A percentile compares a stretch with the other conserved stretches of the same genome.
Evolutionary conservation across 2,888 invertebrate genomes (phyloP).

Genomic region (Ptychoptera contaminata): DNA sequence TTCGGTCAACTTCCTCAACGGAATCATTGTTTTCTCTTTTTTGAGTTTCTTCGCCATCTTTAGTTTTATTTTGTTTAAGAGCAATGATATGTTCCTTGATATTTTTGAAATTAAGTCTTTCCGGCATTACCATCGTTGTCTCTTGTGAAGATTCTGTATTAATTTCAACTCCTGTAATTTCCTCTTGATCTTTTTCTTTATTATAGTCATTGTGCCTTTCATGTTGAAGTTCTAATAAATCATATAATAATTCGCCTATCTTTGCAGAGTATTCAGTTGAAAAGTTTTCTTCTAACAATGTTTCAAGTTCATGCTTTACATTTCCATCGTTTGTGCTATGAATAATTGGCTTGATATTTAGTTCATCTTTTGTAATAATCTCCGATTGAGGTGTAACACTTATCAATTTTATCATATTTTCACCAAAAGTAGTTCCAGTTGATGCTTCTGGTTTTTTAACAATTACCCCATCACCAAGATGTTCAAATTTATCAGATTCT

Average conservation of each 20-base stretch:
- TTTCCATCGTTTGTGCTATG: background rate
- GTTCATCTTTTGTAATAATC: background rate
- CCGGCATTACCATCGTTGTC: background rate
- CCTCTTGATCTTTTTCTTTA: too few relatives aligned
- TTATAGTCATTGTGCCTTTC: too few relatives aligned
- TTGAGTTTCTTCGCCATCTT: too few relatives aligned
- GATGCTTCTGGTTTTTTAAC: slow-evolving; percentile 25
- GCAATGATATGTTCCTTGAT: slow-evolving; percentile 25
- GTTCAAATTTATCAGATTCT: slow-evolving; percentile 23
- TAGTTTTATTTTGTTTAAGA: slow-evolving; percentile 7
- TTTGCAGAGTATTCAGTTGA: slow-evolving; percentile 17
- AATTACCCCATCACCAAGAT: slow-evolving; percentile 29
- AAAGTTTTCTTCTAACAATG: background rate
- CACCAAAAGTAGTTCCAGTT: background rate
- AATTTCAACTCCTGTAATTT: too few relatives aligned
- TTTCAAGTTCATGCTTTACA: background rate
- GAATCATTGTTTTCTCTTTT: background rate
- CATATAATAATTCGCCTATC: slow-evolving; percentile 27
- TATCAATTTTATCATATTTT: background rate
- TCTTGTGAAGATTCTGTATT: background rate
- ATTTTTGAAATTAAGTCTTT: slow-evolving; percentile 26
- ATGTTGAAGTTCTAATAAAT: slow-evolving; percentile 22
- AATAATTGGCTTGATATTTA: background rate
- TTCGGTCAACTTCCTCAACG: background rate
- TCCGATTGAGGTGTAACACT: background rate